A percentile compares a stretch with the other conserved stretches of the same genome.
Evolutionary conservation across 1,140 invertebrate species (phyloP).

Genomic region (Drosophila micromelanica): DNA sequence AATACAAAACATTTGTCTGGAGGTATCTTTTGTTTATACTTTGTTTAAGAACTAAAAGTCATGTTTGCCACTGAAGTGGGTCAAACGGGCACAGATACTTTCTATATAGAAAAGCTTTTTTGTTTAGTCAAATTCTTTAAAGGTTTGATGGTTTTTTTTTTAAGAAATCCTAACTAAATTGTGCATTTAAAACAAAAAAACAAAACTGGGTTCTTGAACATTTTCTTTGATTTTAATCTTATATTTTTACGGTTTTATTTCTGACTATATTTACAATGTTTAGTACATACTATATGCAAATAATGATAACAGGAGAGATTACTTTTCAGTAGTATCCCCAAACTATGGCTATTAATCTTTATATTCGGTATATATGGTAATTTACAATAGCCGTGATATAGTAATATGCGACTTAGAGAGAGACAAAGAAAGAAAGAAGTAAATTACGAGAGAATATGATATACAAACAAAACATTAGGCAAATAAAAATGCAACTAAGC

Average conservation of each 20-base stretch:
- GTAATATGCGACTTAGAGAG: slow-evolving; percentile 3
- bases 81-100: not conserved
- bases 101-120: no score
- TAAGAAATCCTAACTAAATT: no score
- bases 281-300: no score
- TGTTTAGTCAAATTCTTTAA: no score
- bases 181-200: no score
- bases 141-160: no score
- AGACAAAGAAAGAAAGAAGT: not conserved
- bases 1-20: not conserved
- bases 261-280: no score
- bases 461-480: not conserved
- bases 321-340: not conserved
- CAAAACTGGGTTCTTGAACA: no score
- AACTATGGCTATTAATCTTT: not conserved
- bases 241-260: no score
- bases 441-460: not conserved
- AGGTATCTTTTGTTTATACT: slow-evolving; percentile 10
- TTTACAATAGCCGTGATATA: slow-evolving; percentile 17
- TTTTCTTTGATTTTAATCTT: no score
- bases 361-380: not conserved
- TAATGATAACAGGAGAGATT: no score
- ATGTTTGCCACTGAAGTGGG: slow-evolving; percentile 23
- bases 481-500: not conserved
- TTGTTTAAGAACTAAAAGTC: slow-evolving; percentile 6